Evolutionary conservation across 2,113 vertebrate species (phyloP), one percentile per base, ranked within the genome.

Genomic region (Taxidea taxus): DNA sequence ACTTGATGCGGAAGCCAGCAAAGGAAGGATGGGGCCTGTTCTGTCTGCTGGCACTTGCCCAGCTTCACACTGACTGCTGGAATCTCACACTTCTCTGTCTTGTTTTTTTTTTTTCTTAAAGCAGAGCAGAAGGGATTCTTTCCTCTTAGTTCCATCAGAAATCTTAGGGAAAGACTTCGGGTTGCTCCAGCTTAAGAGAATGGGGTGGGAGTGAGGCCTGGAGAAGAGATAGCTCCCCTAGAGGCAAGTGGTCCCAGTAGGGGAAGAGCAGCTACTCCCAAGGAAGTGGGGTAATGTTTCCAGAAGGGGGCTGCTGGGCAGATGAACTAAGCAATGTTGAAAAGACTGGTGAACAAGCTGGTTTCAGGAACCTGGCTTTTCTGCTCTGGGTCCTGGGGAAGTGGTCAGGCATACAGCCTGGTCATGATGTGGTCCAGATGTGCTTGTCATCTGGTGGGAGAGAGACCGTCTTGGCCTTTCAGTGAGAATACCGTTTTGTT

Each of bases 341-440:
- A n/a, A 31, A 66, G 9, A 29, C 75, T 54, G 9, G 37, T 10
- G 18, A 81, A 10, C 5, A 1, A 68, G 15, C 12, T 1, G 4
- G 16, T 49, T 56, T 34, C 39, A 14, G 23, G n/a, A 39, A 23
- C 1, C 37, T 23, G 51, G 21, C 21, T 80, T 64, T n/a, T 47
- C 25, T n/a, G 6, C n/a, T 39, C 31, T 34, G 78, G n/a, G 29
- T 68, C 62, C 62, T 34, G 12, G 20, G 58, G 23, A 58, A 21
- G 60, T 23, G 47, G 23, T 56, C 15, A 27, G 42, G 9, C 3
- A 0, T 0, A 11, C 14, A 74, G 86, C 29, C 42, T 1, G 5
- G 7, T 12, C 39, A 6, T 27, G 1, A 37, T 6, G 6, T 6
- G n/a, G 31, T 34, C 74, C 4, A 7, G 39, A 9, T 3, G 0